Conservation (phyloP, 1,140 invertebrate genomes). For the Zaprionus lachaisei region DNA sequence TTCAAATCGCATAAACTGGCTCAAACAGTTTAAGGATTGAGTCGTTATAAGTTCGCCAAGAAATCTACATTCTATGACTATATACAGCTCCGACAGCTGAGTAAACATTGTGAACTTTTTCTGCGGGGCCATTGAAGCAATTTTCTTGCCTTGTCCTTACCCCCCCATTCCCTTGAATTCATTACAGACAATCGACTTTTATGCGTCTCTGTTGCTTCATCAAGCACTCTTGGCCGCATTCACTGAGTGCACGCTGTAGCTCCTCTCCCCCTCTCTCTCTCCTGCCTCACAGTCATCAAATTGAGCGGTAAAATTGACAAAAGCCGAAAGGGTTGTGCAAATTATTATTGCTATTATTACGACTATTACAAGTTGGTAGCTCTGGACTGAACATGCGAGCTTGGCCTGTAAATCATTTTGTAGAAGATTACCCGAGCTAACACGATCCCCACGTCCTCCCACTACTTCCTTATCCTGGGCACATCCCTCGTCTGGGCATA, state of each 20-base stretch:
- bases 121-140: neutral
- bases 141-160: neutral
- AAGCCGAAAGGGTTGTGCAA: slow-evolving; percentile 72
- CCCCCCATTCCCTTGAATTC: slow-evolving; percentile 36
- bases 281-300: slow-evolving; percentile 50
- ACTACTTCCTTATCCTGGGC: neutral
- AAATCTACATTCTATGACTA: neutral
- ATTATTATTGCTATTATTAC: slow-evolving; percentile 78
- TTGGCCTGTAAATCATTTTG: slow-evolving; percentile 59
- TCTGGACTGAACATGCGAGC: slow-evolving; percentile 3
- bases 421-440: slow-evolving; percentile 47
- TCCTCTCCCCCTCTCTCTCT: neutral
- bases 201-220: slow-evolving; percentile 37
- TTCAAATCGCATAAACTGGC: neutral
- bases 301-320: slow-evolving; percentile 73
- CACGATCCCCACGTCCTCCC: neutral
- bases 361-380: slow-evolving; percentile 64
- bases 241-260: neutral
- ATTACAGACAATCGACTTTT: slow-evolving; percentile 69
- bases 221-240: slow-evolving; percentile 3
- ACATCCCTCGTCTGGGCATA: slow-evolving; percentile 40
- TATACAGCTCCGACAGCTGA: neutral
- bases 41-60: neutral
- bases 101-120: neutral
- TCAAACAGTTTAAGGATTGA: neutral